These are phyloP conservation scores for Parnassius smintheus DNA, from an alignment of 2,888 invertebrate species.

Conservation along the genomic window DNA sequence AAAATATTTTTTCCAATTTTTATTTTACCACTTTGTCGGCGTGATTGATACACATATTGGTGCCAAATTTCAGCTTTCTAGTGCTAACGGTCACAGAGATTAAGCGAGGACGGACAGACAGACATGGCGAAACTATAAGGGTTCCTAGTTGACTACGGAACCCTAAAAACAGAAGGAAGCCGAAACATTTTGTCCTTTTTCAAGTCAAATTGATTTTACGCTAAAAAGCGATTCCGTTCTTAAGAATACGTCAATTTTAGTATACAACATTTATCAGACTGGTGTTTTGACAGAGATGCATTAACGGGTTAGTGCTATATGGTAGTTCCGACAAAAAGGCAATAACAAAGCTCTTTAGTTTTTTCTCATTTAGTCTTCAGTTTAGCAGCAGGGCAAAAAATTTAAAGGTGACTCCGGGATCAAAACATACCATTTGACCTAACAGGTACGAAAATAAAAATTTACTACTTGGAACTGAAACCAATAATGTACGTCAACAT, in stretches of 20 bases:
- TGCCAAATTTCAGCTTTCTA: too few relatives aligned
- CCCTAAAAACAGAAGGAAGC: too few relatives aligned
- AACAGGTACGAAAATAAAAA: neutral
- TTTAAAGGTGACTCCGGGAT: constrained; percentile 12
- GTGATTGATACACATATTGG: too few relatives aligned
- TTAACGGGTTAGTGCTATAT: constrained; percentile 16
- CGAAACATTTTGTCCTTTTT: too few relatives aligned
- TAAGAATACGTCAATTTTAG: neutral
- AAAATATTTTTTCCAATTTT: too few relatives aligned
- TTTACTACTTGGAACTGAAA: neutral
- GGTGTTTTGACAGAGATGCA: constrained; percentile 11
- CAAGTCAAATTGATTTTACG: too few relatives aligned
- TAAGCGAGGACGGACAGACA: too few relatives aligned
- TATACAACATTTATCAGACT: constrained; percentile 4
- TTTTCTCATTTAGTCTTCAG: constrained; percentile 1
- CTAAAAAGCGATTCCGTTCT: neutral
- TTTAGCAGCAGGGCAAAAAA: constrained; percentile 3
- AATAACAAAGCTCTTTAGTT: neutral
- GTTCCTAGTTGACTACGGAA: too few relatives aligned
- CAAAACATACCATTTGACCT: constrained; percentile 4
- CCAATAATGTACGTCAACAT: too few relatives aligned
- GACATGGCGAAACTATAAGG: too few relatives aligned
- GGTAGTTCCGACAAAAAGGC: constrained; percentile 15
- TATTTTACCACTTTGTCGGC: too few relatives aligned
- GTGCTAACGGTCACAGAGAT: too few relatives aligned